Evolutionary conservation across 2,797 vertebrate genomes (phyloP).

Genomic region (Hozukius guyotensis): DNA sequence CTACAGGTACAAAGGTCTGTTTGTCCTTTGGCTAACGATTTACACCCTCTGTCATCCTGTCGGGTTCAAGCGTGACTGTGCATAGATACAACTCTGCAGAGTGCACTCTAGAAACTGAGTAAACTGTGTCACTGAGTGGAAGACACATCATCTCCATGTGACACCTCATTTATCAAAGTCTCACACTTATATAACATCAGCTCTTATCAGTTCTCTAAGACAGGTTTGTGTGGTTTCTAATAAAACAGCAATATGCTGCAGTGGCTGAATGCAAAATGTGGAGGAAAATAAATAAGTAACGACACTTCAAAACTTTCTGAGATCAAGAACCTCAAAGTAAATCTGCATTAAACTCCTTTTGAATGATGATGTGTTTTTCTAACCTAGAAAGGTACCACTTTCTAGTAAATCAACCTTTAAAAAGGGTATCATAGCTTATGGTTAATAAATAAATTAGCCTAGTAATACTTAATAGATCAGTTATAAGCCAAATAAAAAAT

Average conservation of each 20-base stretch:
- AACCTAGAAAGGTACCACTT: background rate
- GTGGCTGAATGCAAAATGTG: background rate
- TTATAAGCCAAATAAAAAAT: background rate
- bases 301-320: background rate
- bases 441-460: background rate
- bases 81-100: background rate
- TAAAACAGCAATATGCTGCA: background rate
- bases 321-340: background rate
- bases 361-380: background rate
- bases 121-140: slow-evolving; percentile 13
- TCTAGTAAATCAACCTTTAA: background rate
- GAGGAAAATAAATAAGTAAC: background rate
- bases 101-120: background rate
- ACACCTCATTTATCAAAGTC: slow-evolving; percentile 4
- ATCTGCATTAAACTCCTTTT: background rate
- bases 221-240: background rate
- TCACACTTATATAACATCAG: background rate
- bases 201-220: background rate
- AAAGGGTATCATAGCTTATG: background rate
- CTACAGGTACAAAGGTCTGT: slow-evolving; percentile 75
- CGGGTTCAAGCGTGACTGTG: slow-evolving; percentile 24
- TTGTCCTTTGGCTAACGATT: slow-evolving; percentile 78
- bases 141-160: slow-evolving; percentile 6
- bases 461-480: background rate
- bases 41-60: slow-evolving; percentile 43